A percentile compares a stretch with the other conserved stretches of the same genome.
Conservation (phyloP, 2,113 vertebrate species). For the Bubalus kerabau region DNA sequence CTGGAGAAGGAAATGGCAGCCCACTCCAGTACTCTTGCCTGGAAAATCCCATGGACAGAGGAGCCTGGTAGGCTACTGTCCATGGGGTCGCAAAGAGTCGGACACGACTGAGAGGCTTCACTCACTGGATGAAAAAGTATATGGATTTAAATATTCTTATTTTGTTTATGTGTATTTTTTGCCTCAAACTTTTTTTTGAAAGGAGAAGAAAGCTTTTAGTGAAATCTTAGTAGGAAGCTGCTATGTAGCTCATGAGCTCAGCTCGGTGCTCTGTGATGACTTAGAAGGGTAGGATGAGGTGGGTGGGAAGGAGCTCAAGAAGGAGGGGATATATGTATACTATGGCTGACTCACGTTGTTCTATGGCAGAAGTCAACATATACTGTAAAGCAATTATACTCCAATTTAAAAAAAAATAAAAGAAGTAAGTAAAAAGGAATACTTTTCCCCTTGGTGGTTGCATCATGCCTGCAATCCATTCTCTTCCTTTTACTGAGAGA, state of each 20-base stretch:
- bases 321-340: neutral
- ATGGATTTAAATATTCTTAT: neutral
- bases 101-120: neutral
- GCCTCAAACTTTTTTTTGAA: neutral
- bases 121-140: neutral
- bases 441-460: neutral
- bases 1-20: neutral
- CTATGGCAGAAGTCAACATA: neutral
- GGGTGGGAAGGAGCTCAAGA: neutral
- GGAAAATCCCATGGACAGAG: neutral
- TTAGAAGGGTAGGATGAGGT: neutral
- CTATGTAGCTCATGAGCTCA: neutral
- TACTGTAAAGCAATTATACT: neutral
- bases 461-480: neutral
- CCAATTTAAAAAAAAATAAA: neutral
- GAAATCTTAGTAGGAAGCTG: neutral
- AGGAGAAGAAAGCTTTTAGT: neutral
- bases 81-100: accelerated
- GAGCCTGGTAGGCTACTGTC: neutral
- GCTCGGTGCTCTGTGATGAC: neutral
- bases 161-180: constrained; percentile 4
- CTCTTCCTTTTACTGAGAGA: neutral
- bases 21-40: neutral
- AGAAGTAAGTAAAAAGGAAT: neutral
- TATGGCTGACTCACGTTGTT: neutral